These are phyloP conservation scores for Zootoca vivipara DNA, from an alignment of 2,113 vertebrate species.

Conservation along the genomic window DNA sequence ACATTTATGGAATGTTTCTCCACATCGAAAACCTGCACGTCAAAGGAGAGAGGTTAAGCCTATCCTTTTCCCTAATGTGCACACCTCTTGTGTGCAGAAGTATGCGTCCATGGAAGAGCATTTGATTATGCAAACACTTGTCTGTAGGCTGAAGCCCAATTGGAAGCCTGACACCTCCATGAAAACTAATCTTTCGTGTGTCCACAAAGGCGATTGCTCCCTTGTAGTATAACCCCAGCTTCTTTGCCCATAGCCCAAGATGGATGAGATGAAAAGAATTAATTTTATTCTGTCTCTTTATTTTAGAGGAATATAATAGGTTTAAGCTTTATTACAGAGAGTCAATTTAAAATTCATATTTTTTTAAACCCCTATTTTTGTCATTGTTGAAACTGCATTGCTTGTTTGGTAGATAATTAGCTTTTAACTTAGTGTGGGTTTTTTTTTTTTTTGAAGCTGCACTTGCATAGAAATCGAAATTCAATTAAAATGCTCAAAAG, in stretches of 20 bases:
- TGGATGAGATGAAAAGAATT: not conserved
- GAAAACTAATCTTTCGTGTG: not conserved
- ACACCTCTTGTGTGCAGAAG: not conserved
- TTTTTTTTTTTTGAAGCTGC: not conserved
- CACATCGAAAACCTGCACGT: not conserved
- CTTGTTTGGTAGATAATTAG: constrained; percentile 25
- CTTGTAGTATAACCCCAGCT: not conserved
- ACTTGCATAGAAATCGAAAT: constrained; percentile 23
- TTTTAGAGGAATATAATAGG: not conserved
- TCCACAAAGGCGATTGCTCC: not conserved
- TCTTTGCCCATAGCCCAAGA: not conserved
- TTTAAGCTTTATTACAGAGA: not conserved
- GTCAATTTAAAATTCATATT: constrained; percentile 10
- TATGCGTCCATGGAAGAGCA: not conserved
- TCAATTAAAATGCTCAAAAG: constrained; percentile 22
- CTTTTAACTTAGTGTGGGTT: not conserved
- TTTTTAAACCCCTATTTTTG: not conserved
- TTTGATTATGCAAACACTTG: not conserved
- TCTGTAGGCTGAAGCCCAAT: not conserved
- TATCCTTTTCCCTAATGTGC: not conserved
- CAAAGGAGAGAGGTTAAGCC: not conserved
- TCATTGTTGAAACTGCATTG: constrained; percentile 5
- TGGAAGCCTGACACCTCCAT: not conserved
- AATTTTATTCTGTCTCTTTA: not conserved
- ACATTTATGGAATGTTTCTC: not conserved